phyloP scores from a whole-genome alignment of 2,888 invertebrate species.

The Resseliella maxima region DNA sequence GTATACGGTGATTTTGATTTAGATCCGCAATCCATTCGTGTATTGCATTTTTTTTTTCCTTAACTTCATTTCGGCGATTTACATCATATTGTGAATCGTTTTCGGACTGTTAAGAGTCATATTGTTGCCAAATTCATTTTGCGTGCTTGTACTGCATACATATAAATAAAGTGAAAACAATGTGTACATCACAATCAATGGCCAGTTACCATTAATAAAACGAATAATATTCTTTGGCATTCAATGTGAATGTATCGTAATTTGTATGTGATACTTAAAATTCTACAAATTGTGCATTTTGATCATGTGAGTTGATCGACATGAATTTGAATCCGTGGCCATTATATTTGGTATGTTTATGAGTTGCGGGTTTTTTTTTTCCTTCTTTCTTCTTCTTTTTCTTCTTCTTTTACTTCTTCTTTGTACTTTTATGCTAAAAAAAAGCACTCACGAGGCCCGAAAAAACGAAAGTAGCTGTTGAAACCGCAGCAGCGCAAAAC shows the following conservation, averaged over 20 bases:
- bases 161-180: neutral
- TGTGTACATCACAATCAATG: neutral
- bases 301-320: neutral
- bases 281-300: conserved; percentile 14
- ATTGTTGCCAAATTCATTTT: conserved; percentile 6
- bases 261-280: conserved; percentile 9
- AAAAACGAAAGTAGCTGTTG: conserved; percentile 50
- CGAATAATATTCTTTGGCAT: neutral
- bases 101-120: neutral
- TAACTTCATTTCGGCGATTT: neutral
- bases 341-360: neutral
- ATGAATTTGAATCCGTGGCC: conserved; percentile 1
- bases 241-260: neutral
- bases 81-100: neutral
- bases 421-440: too few species aligned
- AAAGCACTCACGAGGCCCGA: neutral
- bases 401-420: too few species aligned
- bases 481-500: neutral
- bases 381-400: neutral
- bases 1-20: neutral
- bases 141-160: neutral
- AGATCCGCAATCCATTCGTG: conserved; percentile 29
- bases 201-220: neutral
- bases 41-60: neutral
- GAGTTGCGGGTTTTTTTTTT: neutral